Conservation (phyloP, 30 jellyfish, hydroid and myxozoan species). For the Catostylus mosaicus region DNA sequence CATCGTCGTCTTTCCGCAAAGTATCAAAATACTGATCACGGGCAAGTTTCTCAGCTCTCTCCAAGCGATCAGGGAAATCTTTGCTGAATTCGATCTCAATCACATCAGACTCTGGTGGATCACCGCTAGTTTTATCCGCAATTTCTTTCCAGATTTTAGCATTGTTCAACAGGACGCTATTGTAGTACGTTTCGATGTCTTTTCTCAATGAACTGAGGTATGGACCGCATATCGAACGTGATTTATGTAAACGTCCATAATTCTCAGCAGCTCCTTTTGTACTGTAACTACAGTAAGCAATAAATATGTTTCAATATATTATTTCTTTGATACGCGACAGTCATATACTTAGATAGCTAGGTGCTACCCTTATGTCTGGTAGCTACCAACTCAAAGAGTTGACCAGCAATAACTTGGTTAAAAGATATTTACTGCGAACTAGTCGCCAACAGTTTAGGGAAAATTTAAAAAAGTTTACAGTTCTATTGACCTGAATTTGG, state of each 20-base stretch:
- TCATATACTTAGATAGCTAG: neutral
- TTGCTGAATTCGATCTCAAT: too few relatives aligned
- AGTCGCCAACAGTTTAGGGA: too few relatives aligned
- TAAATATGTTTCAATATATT: neutral
- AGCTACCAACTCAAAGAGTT: too few relatives aligned
- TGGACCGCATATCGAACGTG: neutral
- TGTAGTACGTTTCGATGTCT: neutral
- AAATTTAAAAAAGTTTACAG: too few relatives aligned
- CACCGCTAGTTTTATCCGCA: slow-evolving; percentile 1
- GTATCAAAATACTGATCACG: too few relatives aligned
- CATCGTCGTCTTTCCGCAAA: too few relatives aligned
- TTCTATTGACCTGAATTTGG: too few relatives aligned
- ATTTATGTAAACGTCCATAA: neutral
- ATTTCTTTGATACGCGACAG: neutral
- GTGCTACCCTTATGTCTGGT: neutral
- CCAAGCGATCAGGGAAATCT: too few relatives aligned
- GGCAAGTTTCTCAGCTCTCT: too few relatives aligned
- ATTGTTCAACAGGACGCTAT: neutral
- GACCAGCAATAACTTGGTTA: too few relatives aligned
- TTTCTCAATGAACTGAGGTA: neutral
- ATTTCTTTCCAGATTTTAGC: neutral
- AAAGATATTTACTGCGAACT: too few relatives aligned
- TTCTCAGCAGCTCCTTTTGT: neutral
- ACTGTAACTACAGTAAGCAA: neutral
- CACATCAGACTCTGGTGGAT: too few relatives aligned